Evolutionary conservation across 1,140 invertebrate species (phyloP).

Genomic region (Hydropsyche tenuis): DNA sequence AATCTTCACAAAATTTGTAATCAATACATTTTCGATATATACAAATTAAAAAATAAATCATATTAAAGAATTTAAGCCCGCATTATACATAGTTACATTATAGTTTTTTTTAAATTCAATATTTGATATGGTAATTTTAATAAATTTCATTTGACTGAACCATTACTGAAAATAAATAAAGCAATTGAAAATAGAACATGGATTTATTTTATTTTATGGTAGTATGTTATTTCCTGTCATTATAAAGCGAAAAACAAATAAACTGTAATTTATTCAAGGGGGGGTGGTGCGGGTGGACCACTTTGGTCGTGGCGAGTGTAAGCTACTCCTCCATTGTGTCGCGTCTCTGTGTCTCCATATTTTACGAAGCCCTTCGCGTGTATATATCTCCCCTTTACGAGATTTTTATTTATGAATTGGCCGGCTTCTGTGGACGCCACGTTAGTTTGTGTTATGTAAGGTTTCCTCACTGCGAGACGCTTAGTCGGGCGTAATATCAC

Average conservation of each 20-base stretch:
- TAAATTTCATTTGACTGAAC: too few species aligned
- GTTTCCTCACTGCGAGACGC: constrained; percentile 34
- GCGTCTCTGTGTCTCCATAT: constrained; percentile 30
- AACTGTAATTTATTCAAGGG: constrained; percentile 6
- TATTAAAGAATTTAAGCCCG: too few species aligned
- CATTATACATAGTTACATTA: too few species aligned
- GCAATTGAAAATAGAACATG: too few species aligned
- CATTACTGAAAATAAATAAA: too few species aligned
- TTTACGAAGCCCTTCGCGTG: constrained; percentile 16
- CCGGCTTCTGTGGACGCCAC: constrained; percentile 38
- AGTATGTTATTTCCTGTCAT: not conserved
- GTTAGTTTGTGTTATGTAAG: constrained; percentile 45
- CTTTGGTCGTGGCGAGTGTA: constrained; percentile 24
- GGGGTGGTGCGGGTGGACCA: constrained; percentile 2
- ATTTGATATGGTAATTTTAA: too few species aligned
- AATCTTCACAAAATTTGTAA: too few species aligned
- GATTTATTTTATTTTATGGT: not conserved
- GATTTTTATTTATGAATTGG: constrained; percentile 49
- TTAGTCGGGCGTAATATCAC: constrained; percentile 28
- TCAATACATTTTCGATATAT: too few species aligned
- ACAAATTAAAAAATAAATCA: too few species aligned
- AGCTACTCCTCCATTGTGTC: constrained; percentile 22
- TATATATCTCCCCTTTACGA: constrained; percentile 33
- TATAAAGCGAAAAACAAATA: not conserved
- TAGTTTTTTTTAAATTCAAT: too few species aligned